Conservation (phyloP, 2,888 invertebrate species). For the Tubulanus polymorphus region DNA sequence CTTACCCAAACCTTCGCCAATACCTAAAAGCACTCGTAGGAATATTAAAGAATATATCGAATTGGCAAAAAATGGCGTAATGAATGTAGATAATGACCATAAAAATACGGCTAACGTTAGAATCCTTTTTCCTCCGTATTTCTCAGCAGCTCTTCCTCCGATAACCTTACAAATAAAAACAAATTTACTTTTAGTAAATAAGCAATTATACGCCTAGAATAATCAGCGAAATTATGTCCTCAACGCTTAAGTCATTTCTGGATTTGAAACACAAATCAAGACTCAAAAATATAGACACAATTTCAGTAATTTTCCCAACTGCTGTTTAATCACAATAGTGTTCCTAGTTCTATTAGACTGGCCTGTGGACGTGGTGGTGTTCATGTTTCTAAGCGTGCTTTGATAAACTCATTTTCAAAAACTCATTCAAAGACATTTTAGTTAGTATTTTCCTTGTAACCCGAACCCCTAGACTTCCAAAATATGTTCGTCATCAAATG, state of each 20-base stretch:
- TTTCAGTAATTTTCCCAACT: too few relatives aligned
- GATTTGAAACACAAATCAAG: too few relatives aligned
- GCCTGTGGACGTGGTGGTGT: not conserved
- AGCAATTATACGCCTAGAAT: too few relatives aligned
- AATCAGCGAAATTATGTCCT: not conserved
- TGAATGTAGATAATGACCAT: slow-evolving; percentile 70
- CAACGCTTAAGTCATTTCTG: too few relatives aligned
- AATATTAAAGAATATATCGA: slow-evolving; percentile 63
- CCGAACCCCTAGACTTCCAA: too few relatives aligned
- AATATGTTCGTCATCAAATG: too few relatives aligned
- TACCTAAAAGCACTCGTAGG: slow-evolving; percentile 65
- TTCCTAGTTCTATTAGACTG: too few relatives aligned
- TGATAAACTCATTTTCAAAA: not conserved
- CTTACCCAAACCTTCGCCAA: slow-evolving; percentile 70
- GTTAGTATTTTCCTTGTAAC: too few relatives aligned
- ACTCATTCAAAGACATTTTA: not conserved
- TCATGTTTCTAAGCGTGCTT: too few relatives aligned
- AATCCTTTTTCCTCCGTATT: slow-evolving; percentile 67
- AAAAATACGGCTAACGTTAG: slow-evolving; percentile 66
- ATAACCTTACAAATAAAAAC: slow-evolving; percentile 55
- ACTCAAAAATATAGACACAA: too few relatives aligned
- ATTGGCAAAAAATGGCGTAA: slow-evolving; percentile 66
- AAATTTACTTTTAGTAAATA: too few relatives aligned
- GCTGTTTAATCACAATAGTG: too few relatives aligned
- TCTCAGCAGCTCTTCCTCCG: slow-evolving; percentile 66